Conservation (phyloP, 2,797 vertebrate genomes). For the Mastacembelus armatus region DNA sequence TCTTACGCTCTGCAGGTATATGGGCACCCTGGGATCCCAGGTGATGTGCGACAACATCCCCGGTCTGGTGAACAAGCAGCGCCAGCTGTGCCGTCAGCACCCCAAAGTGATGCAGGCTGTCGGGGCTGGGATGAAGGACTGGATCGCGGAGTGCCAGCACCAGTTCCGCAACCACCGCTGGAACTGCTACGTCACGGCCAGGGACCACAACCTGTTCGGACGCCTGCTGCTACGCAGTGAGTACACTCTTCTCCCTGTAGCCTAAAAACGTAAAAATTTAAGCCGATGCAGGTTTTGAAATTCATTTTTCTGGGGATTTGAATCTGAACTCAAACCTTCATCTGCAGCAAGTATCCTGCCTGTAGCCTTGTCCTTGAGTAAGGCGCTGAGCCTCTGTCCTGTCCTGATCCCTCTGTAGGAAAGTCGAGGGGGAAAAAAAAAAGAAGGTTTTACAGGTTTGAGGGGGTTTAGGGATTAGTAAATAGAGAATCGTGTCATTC, state of each 20-base stretch:
- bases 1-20: conserved; percentile 86
- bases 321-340: too few relatives aligned
- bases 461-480: too few relatives aligned
- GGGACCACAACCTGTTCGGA: conserved; percentile 92
- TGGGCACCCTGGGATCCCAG: conserved; percentile 92
- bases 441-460: neutral
- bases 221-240: conserved; percentile 91
- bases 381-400: neutral
- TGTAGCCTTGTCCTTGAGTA: neutral
- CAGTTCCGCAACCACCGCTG: conserved; percentile 95
- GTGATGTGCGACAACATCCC: conserved; percentile 98
- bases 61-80: conserved; percentile 93
- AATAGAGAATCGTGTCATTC: too few relatives aligned
- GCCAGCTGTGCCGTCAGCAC: conserved; percentile 93
- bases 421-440: neutral
- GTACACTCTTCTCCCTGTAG: conserved; percentile 49
- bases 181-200: conserved; percentile 92
- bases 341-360: neutral
- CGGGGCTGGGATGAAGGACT: conserved; percentile 90
- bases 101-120: conserved; percentile 92
- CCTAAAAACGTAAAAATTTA: neutral
- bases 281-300: neutral
- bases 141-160: conserved; percentile 96
- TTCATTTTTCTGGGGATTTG: neutral
- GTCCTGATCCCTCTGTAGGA: neutral